phyloP scores from a whole-genome alignment of 2,797 vertebrate species.

The Champsocephalus esox region DNA sequence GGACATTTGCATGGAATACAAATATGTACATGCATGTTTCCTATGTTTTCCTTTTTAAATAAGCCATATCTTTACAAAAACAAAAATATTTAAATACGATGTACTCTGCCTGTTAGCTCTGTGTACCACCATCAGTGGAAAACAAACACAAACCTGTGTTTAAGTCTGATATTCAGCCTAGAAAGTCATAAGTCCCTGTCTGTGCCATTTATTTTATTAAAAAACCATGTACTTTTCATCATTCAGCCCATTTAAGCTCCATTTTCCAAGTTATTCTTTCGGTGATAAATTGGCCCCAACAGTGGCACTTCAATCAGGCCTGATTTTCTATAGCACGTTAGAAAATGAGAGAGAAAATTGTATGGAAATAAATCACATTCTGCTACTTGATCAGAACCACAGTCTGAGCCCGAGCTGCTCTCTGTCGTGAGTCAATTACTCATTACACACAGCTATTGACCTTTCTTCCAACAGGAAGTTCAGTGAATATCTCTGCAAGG shows the following conservation, averaged over 20 bases:
- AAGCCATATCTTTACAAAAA: conserved; percentile 6
- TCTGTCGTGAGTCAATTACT: conserved; percentile 88
- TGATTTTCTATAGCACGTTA: conserved; percentile 79
- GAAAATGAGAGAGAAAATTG: conserved; percentile 84
- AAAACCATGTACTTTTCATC: conserved; percentile 83
- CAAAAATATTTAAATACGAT: conserved; percentile 35
- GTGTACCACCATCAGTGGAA: conserved; percentile 53
- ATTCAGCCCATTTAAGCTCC: conserved; percentile 82
- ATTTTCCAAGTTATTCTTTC: conserved; percentile 78
- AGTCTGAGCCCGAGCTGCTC: conserved; percentile 78
- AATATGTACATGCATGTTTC: not conserved
- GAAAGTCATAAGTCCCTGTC: conserved; percentile 78
- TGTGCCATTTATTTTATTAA: conserved; percentile 75
- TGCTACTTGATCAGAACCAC: conserved; percentile 84
- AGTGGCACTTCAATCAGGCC: conserved; percentile 82
- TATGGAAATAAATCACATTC: conserved; percentile 88
- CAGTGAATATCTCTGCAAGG: conserved; percentile 85
- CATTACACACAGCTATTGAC: conserved; percentile 89
- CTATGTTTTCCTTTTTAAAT: not conserved
- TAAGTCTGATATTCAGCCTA: conserved; percentile 65
- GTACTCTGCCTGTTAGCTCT: conserved; percentile 51
- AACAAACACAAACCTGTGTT: conserved; percentile 68
- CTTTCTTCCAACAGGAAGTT: conserved; percentile 89
- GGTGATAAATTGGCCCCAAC: conserved; percentile 82
- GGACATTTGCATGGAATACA: not conserved